phyloP scores from a whole-genome alignment of 2,797 vertebrate genomes.

The Pterois miles region DNA sequence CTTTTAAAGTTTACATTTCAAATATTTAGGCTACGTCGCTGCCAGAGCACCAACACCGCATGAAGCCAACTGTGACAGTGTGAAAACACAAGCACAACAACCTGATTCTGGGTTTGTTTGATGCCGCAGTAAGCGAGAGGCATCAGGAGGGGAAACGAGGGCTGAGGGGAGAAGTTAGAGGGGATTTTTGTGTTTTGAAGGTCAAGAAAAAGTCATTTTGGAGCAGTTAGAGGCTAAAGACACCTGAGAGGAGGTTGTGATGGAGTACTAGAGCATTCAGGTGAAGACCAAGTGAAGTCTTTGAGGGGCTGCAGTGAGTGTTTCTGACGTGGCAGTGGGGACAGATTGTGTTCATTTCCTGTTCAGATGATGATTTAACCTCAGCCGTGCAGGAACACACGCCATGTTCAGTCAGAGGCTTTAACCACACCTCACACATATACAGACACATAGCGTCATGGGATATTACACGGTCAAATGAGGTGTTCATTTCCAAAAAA shows the following conservation, averaged over 20 bases:
- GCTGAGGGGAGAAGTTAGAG: not conserved
- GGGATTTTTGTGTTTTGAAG: not conserved
- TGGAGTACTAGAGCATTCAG: not conserved
- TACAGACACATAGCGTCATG: not conserved
- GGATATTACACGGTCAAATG: not conserved
- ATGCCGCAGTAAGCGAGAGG: too few species aligned
- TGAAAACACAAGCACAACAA: not conserved
- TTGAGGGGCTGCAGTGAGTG: not conserved
- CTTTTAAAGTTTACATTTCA: not conserved
- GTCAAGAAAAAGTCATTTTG: not conserved
- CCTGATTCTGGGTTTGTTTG: not conserved
- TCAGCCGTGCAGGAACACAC: not conserved
- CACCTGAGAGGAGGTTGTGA: not conserved
- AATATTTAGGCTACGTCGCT: not conserved
- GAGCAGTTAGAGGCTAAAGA: not conserved
- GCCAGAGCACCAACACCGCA: not conserved
- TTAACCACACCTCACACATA: not conserved
- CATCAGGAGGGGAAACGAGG: too few species aligned
- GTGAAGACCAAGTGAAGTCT: not conserved
- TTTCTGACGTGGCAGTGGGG: conserved; percentile 34
- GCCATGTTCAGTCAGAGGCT: not conserved
- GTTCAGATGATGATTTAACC: conserved; percentile 31
- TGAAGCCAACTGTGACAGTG: not conserved
- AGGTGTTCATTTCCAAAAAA: not conserved
- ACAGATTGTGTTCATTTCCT: conserved; percentile 49